These are phyloP conservation scores for Pampus argenteus DNA, from an alignment of 2,797 vertebrate genomes.

Conservation along the genomic window DNA sequence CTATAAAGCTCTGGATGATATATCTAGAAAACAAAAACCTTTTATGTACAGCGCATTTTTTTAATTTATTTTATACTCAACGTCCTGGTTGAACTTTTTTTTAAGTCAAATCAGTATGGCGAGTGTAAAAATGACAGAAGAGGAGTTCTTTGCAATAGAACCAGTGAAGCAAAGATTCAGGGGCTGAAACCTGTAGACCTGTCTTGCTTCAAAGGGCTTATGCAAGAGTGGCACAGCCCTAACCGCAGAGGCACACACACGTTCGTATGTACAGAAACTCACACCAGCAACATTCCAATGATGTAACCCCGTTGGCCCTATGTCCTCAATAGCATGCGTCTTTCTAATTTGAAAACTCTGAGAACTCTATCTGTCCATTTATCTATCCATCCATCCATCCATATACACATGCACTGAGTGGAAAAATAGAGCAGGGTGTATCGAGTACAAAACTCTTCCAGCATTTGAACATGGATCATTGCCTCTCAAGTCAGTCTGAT, in stretches of 20 bases:
- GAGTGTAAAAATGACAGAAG: background rate
- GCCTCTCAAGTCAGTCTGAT: conserved; percentile 6
- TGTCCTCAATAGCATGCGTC: conserved; percentile 63
- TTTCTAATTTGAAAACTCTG: conserved; percentile 64
- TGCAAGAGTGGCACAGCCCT: conserved; percentile 68
- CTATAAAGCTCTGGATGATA: too few relatives aligned
- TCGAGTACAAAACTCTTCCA: conserved; percentile 3
- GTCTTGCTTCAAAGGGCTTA: conserved; percentile 69
- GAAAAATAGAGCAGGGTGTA: conserved; percentile 16
- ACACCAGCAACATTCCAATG: conserved; percentile 81
- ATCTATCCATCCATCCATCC: too few relatives aligned
- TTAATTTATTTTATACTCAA: background rate
- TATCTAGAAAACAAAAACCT: too few relatives aligned
- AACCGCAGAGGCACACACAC: conserved; percentile 38
- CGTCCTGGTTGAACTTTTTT: background rate
- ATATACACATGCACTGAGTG: too few relatives aligned
- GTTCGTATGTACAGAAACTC: conserved; percentile 37
- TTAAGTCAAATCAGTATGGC: background rate
- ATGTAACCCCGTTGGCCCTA: conserved; percentile 82
- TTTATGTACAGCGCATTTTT: too few relatives aligned
- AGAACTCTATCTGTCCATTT: too few relatives aligned
- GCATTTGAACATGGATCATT: conserved; percentile 6
- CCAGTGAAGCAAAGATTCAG: conserved; percentile 25
- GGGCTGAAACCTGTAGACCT: conserved; percentile 30
- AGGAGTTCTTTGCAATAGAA: background rate